These are phyloP conservation scores for Pica pica DNA, from an alignment of 2,113 vertebrate species.

Conservation along the genomic window DNA sequence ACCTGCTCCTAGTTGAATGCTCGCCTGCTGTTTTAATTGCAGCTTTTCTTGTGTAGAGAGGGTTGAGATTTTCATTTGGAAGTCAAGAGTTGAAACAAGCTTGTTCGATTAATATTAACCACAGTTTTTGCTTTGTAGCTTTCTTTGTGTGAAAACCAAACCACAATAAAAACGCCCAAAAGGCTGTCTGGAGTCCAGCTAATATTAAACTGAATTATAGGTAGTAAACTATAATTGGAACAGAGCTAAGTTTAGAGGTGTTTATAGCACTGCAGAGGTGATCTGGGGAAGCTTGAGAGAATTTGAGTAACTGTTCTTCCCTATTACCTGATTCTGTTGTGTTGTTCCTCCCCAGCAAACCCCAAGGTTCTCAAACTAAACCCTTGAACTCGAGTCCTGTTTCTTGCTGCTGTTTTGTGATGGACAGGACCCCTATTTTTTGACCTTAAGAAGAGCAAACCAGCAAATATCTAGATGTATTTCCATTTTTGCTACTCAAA, in stretches of 20 bases:
- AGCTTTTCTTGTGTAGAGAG: neutral
- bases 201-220: neutral
- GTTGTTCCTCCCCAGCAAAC: accelerated
- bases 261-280: neutral
- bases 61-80: neutral
- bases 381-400: neutral
- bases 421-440: neutral
- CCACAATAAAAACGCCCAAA: neutral
- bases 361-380: neutral
- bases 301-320: neutral
- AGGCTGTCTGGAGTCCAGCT: neutral
- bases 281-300: neutral
- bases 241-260: neutral
- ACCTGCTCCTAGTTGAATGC: neutral
- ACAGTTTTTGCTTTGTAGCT: neutral
- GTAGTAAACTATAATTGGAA: neutral
- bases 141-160: neutral
- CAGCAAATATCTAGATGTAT: neutral
- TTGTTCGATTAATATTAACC: neutral
- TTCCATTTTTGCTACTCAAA: neutral
- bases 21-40: neutral
- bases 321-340: neutral
- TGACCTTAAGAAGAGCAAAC: neutral
- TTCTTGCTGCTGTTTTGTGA: neutral
- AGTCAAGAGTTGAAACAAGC: neutral